Evolutionary conservation across 2,797 vertebrate species (phyloP), one percentile per base, ranked within the genome.

Genomic region (Anniella stebbinsi): DNA sequence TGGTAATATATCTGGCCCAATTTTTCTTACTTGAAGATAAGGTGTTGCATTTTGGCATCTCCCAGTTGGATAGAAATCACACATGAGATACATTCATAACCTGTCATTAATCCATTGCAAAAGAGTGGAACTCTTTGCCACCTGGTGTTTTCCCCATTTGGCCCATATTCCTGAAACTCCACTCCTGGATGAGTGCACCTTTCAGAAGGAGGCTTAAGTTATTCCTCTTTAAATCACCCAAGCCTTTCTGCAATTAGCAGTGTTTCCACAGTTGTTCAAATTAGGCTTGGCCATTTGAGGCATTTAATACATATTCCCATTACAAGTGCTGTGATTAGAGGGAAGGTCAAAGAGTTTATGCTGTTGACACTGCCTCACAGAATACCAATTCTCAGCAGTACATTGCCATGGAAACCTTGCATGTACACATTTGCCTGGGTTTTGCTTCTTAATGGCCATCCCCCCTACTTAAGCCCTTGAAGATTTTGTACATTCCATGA

Each of bases 351-450:
- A 83, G 80, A 92, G 78, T 88, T 89, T 87, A 90, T 88, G 10
- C 18, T 1, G 84, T 91, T 90, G 89, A 36, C 57, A 89, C 86
- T 84, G 87, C 88, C 92, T 87, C 94, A 88, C n/a, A 82, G 10
- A 9, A 76, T 80, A 90, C 66, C 78, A 92, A n/a, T 77, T 82
- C 89, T 75, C 36, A 91, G 30, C 3, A 89, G 28, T 18, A 48
- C n/a, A 83, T 96, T 95, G 88, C 90, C 92, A 93, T 92, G 93
- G 92, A 90, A 95, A 94, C 89, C 21, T 80, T 91, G 57, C 73
- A 69, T 87, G 66, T 67, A 78, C 83, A 93, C 0, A 0, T 41
- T 76, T 87, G 76, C 67, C 12, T 89, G 0, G 0, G 51, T n/a
- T 66, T 96, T 92, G 91, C 92, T 88, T 38, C 23, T 81, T 80